Evolutionary conservation across 2,888 invertebrate species (phyloP), one percentile per base, ranked within the genome.

Genomic region (Chorisops tibialis): DNA sequence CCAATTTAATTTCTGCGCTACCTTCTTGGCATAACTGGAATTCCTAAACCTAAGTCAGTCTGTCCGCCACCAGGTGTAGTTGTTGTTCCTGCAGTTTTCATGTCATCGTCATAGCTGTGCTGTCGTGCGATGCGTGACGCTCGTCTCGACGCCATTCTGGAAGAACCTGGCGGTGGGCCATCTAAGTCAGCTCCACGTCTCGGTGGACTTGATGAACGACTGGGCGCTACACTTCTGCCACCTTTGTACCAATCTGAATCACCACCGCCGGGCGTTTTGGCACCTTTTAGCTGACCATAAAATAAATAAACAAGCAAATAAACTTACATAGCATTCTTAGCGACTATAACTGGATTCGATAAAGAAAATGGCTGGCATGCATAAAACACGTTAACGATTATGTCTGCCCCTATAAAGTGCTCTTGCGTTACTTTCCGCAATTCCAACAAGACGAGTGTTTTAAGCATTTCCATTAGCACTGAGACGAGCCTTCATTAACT

Each of bases 81-180:
- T 3, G 72, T 69, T 2, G 69, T 68, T 4, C 68, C 69, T 12
- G 67, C 70, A 22, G 73, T 76, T 70, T 83, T 83, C 67, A 85
- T 81, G 72, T 92, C 92, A 68, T 92, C 92, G 71, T 92, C 92
- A 75, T 90, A 91, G 72, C 91, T 91, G 74, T 90, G 89, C 73
- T 92, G 92, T 12, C 91, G 80, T 16, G 85, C 82, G 18, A 87
- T 85, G 51, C 82, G 74, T 0, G 87, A 85, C 67, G 84, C 85
- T 61, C 86, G 78, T 18, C 86, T 79, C 11, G 82, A 81, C 59
- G 81, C 75, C 68, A 79, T 76, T 41, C 79, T 74, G 45, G 76
- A 75, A 11, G 76, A 69, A 1, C 74, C 73, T 65, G 75, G 75
- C 64, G 75, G 75, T 14, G 73, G 74, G 22, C 74, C 45, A 19